These are phyloP conservation scores for Procambarus virginalis DNA, from an alignment of 1,140 invertebrate genomes.

Conservation along the genomic window DNA sequence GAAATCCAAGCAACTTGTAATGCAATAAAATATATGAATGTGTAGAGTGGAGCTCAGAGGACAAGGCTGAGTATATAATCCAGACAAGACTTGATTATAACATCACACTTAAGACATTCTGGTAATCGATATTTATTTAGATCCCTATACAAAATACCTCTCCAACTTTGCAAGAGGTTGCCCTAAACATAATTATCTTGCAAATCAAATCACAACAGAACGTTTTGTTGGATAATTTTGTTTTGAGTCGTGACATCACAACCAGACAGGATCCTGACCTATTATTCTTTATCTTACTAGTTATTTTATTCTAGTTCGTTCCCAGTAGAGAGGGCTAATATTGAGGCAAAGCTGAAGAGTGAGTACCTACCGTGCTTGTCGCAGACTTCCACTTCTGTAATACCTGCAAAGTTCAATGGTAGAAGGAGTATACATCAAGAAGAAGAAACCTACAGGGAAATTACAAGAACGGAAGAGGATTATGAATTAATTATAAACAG, in stretches of 20 bases:
- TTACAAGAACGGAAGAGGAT: not conserved
- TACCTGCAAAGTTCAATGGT: conserved; percentile 39
- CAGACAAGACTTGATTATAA: too few species aligned
- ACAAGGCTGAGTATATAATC: too few species aligned
- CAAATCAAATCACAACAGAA: not conserved
- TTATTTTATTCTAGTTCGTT: not conserved
- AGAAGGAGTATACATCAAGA: not conserved
- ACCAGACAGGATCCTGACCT: not conserved
- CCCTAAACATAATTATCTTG: too few species aligned
- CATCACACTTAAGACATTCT: too few species aligned
- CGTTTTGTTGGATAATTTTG: not conserved
- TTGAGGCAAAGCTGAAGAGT: not conserved
- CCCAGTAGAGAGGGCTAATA: not conserved
- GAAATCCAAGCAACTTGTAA: too few species aligned
- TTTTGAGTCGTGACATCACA: not conserved
- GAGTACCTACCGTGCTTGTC: conserved; percentile 45
- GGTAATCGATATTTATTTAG: too few species aligned
- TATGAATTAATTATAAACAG: not conserved
- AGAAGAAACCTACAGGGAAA: not conserved
- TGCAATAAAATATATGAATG: too few species aligned
- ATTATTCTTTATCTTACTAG: too few species aligned
- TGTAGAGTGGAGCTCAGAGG: too few species aligned
- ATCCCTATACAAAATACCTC: too few species aligned
- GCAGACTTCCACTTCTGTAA: conserved; percentile 37
- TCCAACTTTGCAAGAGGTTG: too few species aligned